Conservation (phyloP, 1,140 invertebrate genomes). For the Drosophila malerkotliana region DNA sequence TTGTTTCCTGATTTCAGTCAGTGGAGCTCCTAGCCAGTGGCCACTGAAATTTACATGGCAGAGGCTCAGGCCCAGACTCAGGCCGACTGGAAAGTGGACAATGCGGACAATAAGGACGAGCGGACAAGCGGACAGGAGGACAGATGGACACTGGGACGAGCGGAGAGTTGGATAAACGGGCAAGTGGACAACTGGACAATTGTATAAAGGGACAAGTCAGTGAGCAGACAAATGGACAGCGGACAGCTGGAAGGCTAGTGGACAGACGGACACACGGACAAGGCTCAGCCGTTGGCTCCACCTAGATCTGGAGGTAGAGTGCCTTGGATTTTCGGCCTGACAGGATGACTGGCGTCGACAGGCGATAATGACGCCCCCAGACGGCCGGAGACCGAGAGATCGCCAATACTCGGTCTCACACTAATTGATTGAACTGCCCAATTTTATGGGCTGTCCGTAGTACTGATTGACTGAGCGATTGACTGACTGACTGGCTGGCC, state of each 20-base stretch:
- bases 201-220: no score
- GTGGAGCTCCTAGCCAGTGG: constrained; percentile 5
- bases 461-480: constrained; percentile 33
- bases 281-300: not conserved
- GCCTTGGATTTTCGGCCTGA: constrained; percentile 8
- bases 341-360: constrained; percentile 47
- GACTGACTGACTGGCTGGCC: constrained; percentile 26
- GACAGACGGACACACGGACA: not conserved
- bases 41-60: constrained; percentile 58
- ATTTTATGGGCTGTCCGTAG: constrained; percentile 52
- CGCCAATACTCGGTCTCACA: constrained; percentile 4
- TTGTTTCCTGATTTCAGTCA: constrained; percentile 61
- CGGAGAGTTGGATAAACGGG: not conserved
- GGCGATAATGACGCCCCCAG: constrained; percentile 39
- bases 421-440: constrained; percentile 65
- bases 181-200: not conserved
- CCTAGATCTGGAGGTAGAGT: not conserved
- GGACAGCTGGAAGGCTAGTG: not conserved
- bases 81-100: constrained; percentile 16
- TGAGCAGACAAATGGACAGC: no score
- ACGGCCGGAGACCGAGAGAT: not conserved
- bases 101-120: not conserved
- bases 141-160: no score
- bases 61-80: not conserved
- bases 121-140: no score